Evolutionary conservation across 2,113 vertebrate species (phyloP).

Genomic region (Hippoglossus stenolepis): DNA sequence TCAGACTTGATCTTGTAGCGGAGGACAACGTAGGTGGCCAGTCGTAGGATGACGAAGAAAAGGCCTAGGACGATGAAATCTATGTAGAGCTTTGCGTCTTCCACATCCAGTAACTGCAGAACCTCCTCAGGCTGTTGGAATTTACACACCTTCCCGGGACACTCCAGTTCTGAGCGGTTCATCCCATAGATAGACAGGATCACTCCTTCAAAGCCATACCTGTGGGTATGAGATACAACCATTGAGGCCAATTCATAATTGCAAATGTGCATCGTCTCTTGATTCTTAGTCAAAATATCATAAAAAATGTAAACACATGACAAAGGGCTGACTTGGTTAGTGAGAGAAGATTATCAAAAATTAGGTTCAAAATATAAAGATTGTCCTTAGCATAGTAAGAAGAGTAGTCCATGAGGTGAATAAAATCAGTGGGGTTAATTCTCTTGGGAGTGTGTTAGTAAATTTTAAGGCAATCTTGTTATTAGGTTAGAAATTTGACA

Average conservation of each 20-base stretch:
- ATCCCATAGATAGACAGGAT: conserved; percentile 96
- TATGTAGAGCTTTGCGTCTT: conserved; percentile 93
- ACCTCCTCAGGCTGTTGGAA: conserved; percentile 92
- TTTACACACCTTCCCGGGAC: conserved; percentile 87
- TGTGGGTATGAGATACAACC: conserved; percentile 53
- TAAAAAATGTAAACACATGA: not conserved
- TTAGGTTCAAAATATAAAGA: not conserved
- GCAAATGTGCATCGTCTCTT: too few relatives aligned
- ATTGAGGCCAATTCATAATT: not conserved
- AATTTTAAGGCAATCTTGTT: too few relatives aligned
- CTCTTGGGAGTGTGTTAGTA: too few relatives aligned
- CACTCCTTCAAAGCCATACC: conserved; percentile 96
- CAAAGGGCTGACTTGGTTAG: too few relatives aligned
- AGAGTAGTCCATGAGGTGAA: too few relatives aligned
- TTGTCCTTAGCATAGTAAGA: not conserved
- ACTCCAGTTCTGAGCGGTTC: conserved; percentile 91
- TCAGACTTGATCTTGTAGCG: conserved; percentile 95
- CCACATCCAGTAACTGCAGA: conserved; percentile 90
- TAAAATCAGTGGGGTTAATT: too few relatives aligned
- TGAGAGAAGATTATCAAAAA: not conserved
- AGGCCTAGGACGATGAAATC: conserved; percentile 95
- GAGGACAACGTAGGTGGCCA: conserved; percentile 93
- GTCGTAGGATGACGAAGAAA: conserved; percentile 91
- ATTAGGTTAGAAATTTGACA: too few relatives aligned
- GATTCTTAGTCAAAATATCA: too few relatives aligned